Evolutionary conservation across 2,113 vertebrate species (phyloP).

Genomic region (Xiphophorus hellerii): DNA sequence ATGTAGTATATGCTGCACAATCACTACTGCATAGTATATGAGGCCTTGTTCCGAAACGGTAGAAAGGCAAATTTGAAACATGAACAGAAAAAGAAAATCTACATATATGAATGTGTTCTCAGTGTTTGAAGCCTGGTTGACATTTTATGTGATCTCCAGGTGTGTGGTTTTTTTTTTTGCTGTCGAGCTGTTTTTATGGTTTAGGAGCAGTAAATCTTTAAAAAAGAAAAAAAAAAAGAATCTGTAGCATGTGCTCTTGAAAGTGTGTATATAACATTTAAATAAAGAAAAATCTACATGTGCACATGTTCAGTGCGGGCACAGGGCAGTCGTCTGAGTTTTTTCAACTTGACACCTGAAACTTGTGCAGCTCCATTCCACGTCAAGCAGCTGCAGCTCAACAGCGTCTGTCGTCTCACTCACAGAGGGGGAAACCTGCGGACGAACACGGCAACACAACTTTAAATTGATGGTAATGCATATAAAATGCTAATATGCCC

Average conservation of each 20-base stretch:
- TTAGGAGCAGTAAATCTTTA: slow-evolving; percentile 68
- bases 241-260: slow-evolving; percentile 82
- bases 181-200: slow-evolving; percentile 71
- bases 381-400: background rate
- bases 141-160: slow-evolving; percentile 68
- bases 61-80: slow-evolving; percentile 32
- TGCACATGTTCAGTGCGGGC: slow-evolving; percentile 15
- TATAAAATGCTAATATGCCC: background rate
- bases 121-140: slow-evolving; percentile 70
- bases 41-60: slow-evolving; percentile 74
- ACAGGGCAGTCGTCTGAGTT: background rate
- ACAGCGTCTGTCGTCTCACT: background rate
- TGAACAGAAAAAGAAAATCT: slow-evolving; percentile 26
- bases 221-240: slow-evolving; percentile 26
- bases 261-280: slow-evolving; percentile 80
- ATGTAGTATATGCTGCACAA: slow-evolving; percentile 79
- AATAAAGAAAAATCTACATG: slow-evolving; percentile 72
- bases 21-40: slow-evolving; percentile 79
- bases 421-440: slow-evolving; percentile 13
- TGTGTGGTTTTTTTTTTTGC: slow-evolving; percentile 50
- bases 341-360: slow-evolving; percentile 12
- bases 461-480: slow-evolving; percentile 42
- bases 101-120: slow-evolving; percentile 79
- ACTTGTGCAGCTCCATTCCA: slow-evolving; percentile 20
- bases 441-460: slow-evolving; percentile 1